phyloP scores from a whole-genome alignment of 2,113 vertebrate genomes.

The Acrocephalus kingi region DNA sequence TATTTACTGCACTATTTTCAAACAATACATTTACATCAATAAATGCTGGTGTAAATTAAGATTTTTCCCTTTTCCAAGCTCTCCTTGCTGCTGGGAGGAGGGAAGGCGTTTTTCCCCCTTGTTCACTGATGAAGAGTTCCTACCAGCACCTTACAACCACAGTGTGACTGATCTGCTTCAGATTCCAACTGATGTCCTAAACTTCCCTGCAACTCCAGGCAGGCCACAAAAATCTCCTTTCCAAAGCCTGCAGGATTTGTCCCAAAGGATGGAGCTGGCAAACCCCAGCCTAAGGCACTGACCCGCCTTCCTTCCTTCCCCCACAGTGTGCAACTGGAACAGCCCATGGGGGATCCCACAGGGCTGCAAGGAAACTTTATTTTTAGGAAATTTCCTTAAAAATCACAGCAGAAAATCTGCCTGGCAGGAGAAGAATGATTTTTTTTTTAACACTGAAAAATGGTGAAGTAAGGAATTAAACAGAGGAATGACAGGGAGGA shows the following conservation, averaged over 20 bases:
- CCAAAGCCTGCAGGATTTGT: background rate
- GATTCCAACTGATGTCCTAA: background rate
- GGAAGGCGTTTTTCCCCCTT: accelerated
- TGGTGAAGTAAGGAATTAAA: background rate
- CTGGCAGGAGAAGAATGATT: accelerated
- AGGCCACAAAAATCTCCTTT: background rate
- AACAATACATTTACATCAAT: no score
- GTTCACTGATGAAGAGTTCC: background rate
- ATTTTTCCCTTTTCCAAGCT: background rate
- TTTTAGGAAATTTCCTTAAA: background rate
- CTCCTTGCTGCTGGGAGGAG: background rate
- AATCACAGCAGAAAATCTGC: background rate
- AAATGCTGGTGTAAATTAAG: background rate
- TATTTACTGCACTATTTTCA: background rate
- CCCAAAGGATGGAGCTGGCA: background rate
- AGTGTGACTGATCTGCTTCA: background rate
- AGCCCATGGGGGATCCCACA: background rate
- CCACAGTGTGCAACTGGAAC: accelerated
- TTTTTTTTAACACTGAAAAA: background rate
- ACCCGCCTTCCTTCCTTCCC: background rate
- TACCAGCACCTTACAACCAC: background rate
- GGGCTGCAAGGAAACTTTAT: background rate
- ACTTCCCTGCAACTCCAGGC: background rate
- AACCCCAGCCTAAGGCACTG: background rate
- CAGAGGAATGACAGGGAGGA: background rate